Base-by-base conservation (phyloP, 2,113 vertebrate species). In the Sinocyclocheilus maitianheensis region DNA sequence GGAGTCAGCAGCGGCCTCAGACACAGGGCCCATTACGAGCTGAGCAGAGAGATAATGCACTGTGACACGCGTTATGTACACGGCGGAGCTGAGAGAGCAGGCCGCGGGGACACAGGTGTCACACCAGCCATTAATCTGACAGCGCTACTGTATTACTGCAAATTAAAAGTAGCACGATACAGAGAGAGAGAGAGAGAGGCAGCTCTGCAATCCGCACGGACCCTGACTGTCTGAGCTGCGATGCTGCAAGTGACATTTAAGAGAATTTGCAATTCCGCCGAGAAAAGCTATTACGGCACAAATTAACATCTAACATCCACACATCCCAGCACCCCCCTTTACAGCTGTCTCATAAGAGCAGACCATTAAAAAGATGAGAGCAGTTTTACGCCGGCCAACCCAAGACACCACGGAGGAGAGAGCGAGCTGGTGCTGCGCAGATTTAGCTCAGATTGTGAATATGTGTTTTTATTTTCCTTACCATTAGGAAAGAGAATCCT, bases 251-350 rank as follows among this genome's bases (percentile, higher is more conserved):
- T 99, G 97, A 99, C 97, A 97, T 96, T 96, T 98, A 95, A 94
- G 94, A 94, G 96, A 98, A 99, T 98, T 97, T 97, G 96, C 96
- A 97, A 96, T 97, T 97, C 97, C 95, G 93, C 96, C 94, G 97
- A 98, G 97, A 97, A 98, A 99, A 98, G 97, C 98, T 96, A 99
- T 99, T 99, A 99, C 96, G 96, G 97, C 96, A 95, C 97, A 97
- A 97, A 98, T 99, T 98, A 99, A 98, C 96, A 97, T 97, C 93
- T 93, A 88, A 89, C 90, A 83, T 85, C 86, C 89, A 90, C 89
- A 90, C 86, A 88, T 91, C 82, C 93, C 93, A 92, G 93, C 9
- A 65, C 51, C 95, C 94, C 94, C 95, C 94, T 90, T 85, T 85
- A 84, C 82, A 79, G 91, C 95, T 94, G 94, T 93, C 94, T 94